These are phyloP conservation scores for Melitaea athalia DNA, from an alignment of 2,888 invertebrate genomes.

Conservation along the genomic window DNA sequence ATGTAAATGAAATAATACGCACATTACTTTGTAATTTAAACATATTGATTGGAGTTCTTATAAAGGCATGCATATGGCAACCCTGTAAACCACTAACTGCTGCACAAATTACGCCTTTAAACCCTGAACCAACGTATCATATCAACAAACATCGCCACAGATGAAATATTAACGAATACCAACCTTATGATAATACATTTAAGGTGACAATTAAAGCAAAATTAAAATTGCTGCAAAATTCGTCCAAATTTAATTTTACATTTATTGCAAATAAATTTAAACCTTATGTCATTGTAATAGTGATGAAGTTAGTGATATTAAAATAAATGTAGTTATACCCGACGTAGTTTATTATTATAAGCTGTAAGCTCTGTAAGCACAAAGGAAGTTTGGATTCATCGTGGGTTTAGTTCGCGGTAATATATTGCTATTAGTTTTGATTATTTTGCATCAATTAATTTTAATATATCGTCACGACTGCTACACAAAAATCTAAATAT, in stretches of 20 bases:
- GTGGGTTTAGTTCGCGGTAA: slow-evolving; percentile 32
- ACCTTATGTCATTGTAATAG: slow-evolving; percentile 32
- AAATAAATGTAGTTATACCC: slow-evolving; percentile 44
- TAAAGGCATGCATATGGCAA: not conserved
- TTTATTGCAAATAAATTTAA: slow-evolving; percentile 22
- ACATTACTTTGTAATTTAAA: too few species aligned
- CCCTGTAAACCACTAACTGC: slow-evolving; percentile 48
- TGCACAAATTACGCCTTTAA: slow-evolving; percentile 57
- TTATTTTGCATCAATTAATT: slow-evolving; percentile 16
- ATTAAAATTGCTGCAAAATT: slow-evolving; percentile 3
- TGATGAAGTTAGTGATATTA: slow-evolving; percentile 11
- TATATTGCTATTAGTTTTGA: slow-evolving; percentile 19
- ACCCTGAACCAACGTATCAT: slow-evolving; percentile 54
- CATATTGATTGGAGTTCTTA: not conserved
- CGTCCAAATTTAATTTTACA: slow-evolving; percentile 13
- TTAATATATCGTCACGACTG: not conserved
- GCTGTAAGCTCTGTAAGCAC: slow-evolving; percentile 47
- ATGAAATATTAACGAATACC: slow-evolving; percentile 9
- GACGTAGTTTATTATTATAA: slow-evolving; percentile 56
- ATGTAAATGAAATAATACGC: too few species aligned
- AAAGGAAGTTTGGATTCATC: slow-evolving; percentile 50
- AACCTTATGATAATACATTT: slow-evolving; percentile 24
- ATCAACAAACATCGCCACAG: slow-evolving; percentile 22
- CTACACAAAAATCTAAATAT: not conserved
- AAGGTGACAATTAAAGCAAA: slow-evolving; percentile 1